phyloP scores from a whole-genome alignment of 2,113 vertebrate species.

The Microcebus tavaratra region DNA sequence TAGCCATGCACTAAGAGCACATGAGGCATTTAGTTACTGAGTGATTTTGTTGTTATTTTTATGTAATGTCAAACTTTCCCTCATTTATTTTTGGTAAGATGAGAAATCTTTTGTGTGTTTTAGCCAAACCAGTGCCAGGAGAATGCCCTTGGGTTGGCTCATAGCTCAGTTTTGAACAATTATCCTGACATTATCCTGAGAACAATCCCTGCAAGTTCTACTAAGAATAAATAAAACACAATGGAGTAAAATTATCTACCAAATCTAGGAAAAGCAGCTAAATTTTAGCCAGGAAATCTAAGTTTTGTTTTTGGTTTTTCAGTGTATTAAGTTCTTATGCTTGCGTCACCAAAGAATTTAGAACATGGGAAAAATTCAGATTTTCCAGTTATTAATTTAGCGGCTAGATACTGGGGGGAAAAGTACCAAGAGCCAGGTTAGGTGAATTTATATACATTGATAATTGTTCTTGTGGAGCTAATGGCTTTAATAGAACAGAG shows the following conservation, averaged over 20 bases:
- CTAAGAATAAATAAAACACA: slow-evolving; percentile 85
- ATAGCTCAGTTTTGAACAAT: slow-evolving; percentile 79
- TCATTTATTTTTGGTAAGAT: slow-evolving; percentile 71
- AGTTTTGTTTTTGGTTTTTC: slow-evolving; percentile 70
- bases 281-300: slow-evolving; percentile 85
- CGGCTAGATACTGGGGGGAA: not conserved
- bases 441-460: slow-evolving; percentile 31
- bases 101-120: slow-evolving; percentile 63
- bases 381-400: slow-evolving; percentile 57
- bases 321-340: slow-evolving; percentile 76
- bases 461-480: not conserved
- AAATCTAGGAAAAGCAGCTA: slow-evolving; percentile 79
- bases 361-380: slow-evolving; percentile 72
- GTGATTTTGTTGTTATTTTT: slow-evolving; percentile 65
- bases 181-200: slow-evolving; percentile 82
- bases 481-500: slow-evolving; percentile 51
- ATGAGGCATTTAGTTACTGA: not conserved
- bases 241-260: slow-evolving; percentile 83
- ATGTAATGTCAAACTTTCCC: slow-evolving; percentile 48
- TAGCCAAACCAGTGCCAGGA: slow-evolving; percentile 63
- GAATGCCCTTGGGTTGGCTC: slow-evolving; percentile 61
- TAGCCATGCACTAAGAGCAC: not conserved
- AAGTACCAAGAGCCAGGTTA: not conserved
- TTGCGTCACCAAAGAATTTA: slow-evolving; percentile 72
- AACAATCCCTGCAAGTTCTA: slow-evolving; percentile 81